Base-by-base conservation (phyloP, 2,888 invertebrate genomes). In the Gastrophysa polygoni region DNA sequence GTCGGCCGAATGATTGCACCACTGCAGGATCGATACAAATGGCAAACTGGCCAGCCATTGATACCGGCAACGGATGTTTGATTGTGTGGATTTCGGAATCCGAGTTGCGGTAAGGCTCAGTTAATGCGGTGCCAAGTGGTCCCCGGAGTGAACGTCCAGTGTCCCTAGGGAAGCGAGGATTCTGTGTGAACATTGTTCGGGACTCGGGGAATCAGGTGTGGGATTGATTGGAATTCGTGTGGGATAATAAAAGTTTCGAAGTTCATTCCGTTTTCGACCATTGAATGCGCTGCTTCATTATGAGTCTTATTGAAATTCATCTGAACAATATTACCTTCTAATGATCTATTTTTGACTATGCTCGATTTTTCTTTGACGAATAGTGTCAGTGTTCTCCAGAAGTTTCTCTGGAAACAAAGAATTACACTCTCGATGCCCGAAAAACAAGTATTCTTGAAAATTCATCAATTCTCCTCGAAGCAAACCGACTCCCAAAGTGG, bases 41-140 rank as follows among this genome's bases (percentile, higher is more conserved):
- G 24, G 7, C 24, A 24, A 7, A 34, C 49, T 43, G 18, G 34
- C 20, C 21, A 18, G 49, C 34, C 57, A 47, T 47, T 48, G 49
- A 32, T 57, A 57, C 48, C 32, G 8, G 43, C 54, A 54, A 54
- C 43, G 38, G 21, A 54, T 71, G 65, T 73, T 75, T 77, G 75
- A 76, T 77, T 74, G 74, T 65, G 69, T 73, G 71, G 69, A 76
- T 72, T 77, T 74, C 75, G 67, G 70, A 14, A 38, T 38, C 14
- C 38, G 4, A 38, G 14, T 38, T n/a, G 14, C 7, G 11, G 43
- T 28, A 72, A 67, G 72, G 69, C 74, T 73, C 73, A 73, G 74
- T 77, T 78, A 77, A 78, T 76, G 72, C 73, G 73, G 72, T 73
- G 76, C 73, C 75, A 77, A 78, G 75, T 75, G 77, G 70, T 76